These are phyloP conservation scores for Harpagifer antarcticus DNA, from an alignment of 2,797 vertebrate genomes.

Conservation along the genomic window DNA sequence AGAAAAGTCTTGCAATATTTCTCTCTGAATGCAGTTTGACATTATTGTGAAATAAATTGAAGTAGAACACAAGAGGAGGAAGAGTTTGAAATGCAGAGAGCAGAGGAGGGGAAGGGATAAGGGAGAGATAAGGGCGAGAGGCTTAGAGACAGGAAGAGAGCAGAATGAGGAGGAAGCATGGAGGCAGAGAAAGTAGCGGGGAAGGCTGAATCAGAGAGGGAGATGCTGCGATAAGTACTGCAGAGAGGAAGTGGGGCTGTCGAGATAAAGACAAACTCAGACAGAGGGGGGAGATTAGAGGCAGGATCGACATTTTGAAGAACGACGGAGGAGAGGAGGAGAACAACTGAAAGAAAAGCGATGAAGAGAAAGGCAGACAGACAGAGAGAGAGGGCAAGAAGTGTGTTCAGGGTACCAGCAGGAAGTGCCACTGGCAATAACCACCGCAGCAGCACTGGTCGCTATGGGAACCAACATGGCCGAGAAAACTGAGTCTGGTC, in stretches of 20 bases:
- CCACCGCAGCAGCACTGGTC: slow-evolving; percentile 66
- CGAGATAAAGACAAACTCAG: slow-evolving; percentile 80
- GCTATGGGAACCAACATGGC: slow-evolving; percentile 72
- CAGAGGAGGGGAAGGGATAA: slow-evolving; percentile 66
- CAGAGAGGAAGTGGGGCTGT: slow-evolving; percentile 78
- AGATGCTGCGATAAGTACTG: slow-evolving; percentile 79
- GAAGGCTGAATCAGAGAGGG: slow-evolving; percentile 73
- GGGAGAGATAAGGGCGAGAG: slow-evolving; percentile 70
- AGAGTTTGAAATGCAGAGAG: slow-evolving; percentile 69
- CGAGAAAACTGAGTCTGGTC: slow-evolving; percentile 54
- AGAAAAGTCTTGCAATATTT: slow-evolving; percentile 34
- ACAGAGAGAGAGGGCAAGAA: slow-evolving; percentile 57
- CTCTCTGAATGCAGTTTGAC: slow-evolving; percentile 61
- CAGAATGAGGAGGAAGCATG: slow-evolving; percentile 73
- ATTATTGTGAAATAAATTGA: slow-evolving; percentile 78
- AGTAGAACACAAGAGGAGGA: slow-evolving; percentile 75
- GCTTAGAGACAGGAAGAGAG: slow-evolving; percentile 74
- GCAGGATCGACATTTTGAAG: slow-evolving; percentile 63
- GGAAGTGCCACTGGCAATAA: slow-evolving; percentile 73
- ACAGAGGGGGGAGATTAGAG: slow-evolving; percentile 73
- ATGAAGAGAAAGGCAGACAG: slow-evolving; percentile 41
- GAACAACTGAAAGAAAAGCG: slow-evolving; percentile 41
- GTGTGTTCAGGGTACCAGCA: slow-evolving; percentile 70
- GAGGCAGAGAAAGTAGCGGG: slow-evolving; percentile 66
- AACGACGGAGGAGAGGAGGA: slow-evolving; percentile 55